These are phyloP conservation scores for Naja naja DNA, from an alignment of 2,113 vertebrate genomes.

Conservation along the genomic window DNA sequence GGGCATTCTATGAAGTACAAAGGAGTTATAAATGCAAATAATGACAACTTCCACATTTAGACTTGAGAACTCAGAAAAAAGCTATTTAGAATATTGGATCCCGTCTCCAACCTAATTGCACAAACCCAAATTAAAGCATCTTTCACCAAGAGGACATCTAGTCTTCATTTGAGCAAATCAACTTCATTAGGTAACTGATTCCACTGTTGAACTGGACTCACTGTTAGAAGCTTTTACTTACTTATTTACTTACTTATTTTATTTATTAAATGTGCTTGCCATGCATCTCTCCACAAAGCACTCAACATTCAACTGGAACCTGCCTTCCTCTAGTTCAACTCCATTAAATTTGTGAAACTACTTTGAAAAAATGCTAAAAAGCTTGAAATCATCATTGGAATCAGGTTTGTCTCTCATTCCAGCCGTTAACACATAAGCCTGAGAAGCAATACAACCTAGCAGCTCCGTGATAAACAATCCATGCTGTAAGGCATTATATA, in stretches of 20 bases:
- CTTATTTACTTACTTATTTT: neutral
- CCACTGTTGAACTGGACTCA: neutral
- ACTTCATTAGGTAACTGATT: neutral
- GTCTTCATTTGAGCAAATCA: neutral
- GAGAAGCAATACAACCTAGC: neutral
- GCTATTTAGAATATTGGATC: neutral
- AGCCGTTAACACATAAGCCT: constrained; percentile 9
- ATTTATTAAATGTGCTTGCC: neutral
- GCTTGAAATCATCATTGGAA: neutral
- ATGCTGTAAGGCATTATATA: neutral
- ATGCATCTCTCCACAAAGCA: neutral
- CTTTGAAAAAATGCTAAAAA: neutral
- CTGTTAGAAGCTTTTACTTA: neutral
- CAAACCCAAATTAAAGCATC: neutral
- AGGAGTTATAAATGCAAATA: neutral
- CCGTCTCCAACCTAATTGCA: neutral
- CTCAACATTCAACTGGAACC: neutral
- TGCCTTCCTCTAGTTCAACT: neutral
- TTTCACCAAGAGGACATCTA: neutral
- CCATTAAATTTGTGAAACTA: neutral
- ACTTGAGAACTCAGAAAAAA: neutral
- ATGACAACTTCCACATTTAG: neutral
- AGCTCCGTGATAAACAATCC: neutral
- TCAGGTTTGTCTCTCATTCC: neutral
- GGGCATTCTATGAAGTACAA: neutral